Evolutionary conservation across 2,797 vertebrate species (phyloP).

Genomic region (Leptoclinus maculatus): DNA sequence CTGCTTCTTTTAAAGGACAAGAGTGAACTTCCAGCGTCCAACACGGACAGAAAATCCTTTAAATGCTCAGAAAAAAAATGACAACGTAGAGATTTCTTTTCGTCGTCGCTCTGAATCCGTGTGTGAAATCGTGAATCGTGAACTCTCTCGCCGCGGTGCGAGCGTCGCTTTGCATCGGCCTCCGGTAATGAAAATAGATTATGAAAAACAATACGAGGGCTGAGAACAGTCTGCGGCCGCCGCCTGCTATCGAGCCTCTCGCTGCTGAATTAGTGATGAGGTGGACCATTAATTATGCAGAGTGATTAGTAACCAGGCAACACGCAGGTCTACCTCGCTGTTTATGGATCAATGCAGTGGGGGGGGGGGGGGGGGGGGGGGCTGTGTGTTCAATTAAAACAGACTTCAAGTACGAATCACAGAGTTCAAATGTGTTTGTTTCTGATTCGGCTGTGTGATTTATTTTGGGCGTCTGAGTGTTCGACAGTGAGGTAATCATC

Average conservation of each 20-base stretch:
- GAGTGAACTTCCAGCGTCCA: too few relatives aligned
- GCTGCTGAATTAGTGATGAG: constrained; percentile 68
- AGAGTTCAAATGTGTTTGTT: too few relatives aligned
- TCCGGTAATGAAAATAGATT: constrained; percentile 63
- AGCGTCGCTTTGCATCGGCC: background rate
- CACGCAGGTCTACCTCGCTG: constrained; percentile 35
- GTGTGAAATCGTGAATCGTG: constrained; percentile 19
- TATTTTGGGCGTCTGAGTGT: too few relatives aligned
- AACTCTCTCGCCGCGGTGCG: background rate
- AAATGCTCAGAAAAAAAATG: too few relatives aligned
- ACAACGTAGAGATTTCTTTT: too few relatives aligned
- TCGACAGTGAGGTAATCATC: too few relatives aligned
- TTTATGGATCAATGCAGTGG: constrained; percentile 34
- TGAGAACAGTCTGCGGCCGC: constrained; percentile 29
- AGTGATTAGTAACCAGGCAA: constrained; percentile 71
- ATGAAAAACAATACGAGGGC: constrained; percentile 52
- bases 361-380: background rate
- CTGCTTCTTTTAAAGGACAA: too few relatives aligned
- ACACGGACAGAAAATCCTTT: too few relatives aligned
- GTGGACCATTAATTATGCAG: constrained; percentile 67
- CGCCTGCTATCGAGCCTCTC: constrained; percentile 49
- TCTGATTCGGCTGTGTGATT: too few relatives aligned
- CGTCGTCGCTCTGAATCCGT: background rate
- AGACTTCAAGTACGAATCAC: background rate
- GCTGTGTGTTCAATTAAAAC: constrained; percentile 1